Evolutionary conservation across 2,113 vertebrate genomes (phyloP).

Genomic region (Gallinago media): DNA sequence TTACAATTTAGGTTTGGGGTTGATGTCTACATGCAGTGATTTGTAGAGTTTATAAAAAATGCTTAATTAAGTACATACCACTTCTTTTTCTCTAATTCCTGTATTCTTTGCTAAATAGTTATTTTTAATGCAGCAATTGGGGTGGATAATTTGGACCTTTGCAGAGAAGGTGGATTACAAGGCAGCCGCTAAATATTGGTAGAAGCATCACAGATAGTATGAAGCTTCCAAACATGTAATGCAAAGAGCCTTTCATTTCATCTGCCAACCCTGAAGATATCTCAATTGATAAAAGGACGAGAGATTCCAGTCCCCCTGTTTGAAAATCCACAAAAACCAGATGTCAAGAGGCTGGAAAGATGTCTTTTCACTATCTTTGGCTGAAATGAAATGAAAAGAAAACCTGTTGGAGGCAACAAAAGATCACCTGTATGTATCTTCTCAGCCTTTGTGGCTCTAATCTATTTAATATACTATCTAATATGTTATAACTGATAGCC

Average conservation of each 20-base stretch:
- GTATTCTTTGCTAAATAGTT: background rate
- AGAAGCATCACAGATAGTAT: background rate
- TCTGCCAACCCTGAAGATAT: background rate
- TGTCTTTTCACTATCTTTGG: background rate
- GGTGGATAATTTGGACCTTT: background rate
- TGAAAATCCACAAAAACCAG: background rate
- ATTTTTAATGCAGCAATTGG: background rate
- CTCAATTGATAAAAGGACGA: background rate
- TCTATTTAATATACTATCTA: too few species aligned
- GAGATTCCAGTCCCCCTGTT: background rate
- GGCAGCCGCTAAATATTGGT: background rate
- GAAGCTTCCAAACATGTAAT: background rate
- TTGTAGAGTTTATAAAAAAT: background rate
- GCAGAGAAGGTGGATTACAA: background rate
- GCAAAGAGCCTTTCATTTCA: background rate
- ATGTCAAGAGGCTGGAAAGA: background rate
- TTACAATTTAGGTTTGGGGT: background rate
- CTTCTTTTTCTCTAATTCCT: background rate
- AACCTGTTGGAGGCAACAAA: background rate
- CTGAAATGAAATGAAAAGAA: background rate
- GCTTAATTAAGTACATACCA: background rate
- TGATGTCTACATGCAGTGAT: background rate
- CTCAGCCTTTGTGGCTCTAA: background rate
- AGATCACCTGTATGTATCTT: background rate
- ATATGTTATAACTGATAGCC: background rate